Base-by-base conservation (phyloP, 2,888 invertebrate species). In the Apeira syringaria region DNA sequence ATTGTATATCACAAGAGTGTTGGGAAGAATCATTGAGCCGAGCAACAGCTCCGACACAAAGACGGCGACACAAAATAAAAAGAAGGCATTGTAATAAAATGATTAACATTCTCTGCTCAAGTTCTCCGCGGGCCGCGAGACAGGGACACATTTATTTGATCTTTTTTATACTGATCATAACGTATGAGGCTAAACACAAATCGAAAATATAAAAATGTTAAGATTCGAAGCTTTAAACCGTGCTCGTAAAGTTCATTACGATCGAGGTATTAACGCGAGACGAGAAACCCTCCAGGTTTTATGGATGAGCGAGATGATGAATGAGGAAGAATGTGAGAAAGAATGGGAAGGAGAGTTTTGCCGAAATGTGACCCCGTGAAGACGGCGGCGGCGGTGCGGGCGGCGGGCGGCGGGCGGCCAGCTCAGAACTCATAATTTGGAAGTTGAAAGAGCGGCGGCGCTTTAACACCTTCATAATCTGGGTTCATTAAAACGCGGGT, bases 401-500 rank as follows among this genome's bases (percentile, higher is more conserved):
- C 7, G 2, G 62, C 66, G n/a, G n/a, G 66, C 74, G 76, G 74
- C 69, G 68, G 79, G 77, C 78, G 64, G 20, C 20, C 7, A 5
- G 62, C 66, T 76, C 78, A 75, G 74, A 80, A 81, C 78, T 79
- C 80, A 87, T 89, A 87, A 88, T 87, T 88, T 84, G 83, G 76
- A 64, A 86, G 85, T 88, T 85, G 83, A 87, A 88, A 86, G 87
- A 81, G 75, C 74, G 67, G 78, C 83, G 77, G 74, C 68, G 80
- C 80, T 83, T 88, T 89, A 88, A 87, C 89, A 88, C 89, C 88
- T 88, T 87, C 85, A 85, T 88, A 89, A 88, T 85, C 88, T 84
- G 76, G 74, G 76, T 80, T 87, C 88, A 89, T 89, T 89, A 89
- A 87, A 82, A 66, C 63, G 74, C 80, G 80, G 84, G 79, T 59